These are phyloP conservation scores for Corythoichthys haematopterus DNA, from an alignment of 2,113 vertebrate genomes.

Conservation along the genomic window DNA sequence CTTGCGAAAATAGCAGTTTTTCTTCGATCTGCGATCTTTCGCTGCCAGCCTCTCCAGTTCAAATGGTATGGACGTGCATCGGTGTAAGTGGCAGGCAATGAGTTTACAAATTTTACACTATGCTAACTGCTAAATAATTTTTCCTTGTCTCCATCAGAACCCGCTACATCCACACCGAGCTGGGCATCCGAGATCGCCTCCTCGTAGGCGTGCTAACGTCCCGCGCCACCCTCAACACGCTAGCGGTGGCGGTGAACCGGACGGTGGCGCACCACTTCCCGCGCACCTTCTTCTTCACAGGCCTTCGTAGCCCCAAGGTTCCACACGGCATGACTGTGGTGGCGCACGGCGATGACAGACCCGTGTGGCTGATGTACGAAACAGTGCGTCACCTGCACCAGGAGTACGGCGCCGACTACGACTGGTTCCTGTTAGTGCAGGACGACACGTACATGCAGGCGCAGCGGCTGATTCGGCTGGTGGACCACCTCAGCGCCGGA, in stretches of 20 bases:
- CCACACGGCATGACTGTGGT: slow-evolving; percentile 90
- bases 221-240: slow-evolving; percentile 79
- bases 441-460: slow-evolving; percentile 92
- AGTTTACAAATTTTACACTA: no score
- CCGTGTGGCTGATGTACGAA: slow-evolving; percentile 98
- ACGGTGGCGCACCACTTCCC: slow-evolving; percentile 89
- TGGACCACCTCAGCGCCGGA: slow-evolving; percentile 85
- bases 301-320: slow-evolving; percentile 82
- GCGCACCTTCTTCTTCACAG: slow-evolving; percentile 87
- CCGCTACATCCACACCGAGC: slow-evolving; percentile 92
- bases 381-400: slow-evolving; percentile 86
- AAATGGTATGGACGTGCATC: no score
- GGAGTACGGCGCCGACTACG: slow-evolving; percentile 85
- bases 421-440: slow-evolving; percentile 95
- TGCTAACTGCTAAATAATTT: not conserved
- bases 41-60: no score
- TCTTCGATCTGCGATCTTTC: not conserved
- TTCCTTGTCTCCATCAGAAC: slow-evolving; percentile 71
- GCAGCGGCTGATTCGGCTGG: slow-evolving; percentile 80
- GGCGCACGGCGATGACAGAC: slow-evolving; percentile 87
- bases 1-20: not conserved
- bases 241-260: slow-evolving; percentile 93
- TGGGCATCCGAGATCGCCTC: slow-evolving; percentile 91
- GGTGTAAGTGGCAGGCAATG: no score
- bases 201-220: slow-evolving; percentile 89